Evolutionary conservation across 2,888 invertebrate species (phyloP).

Genomic region (Plusia festucae): DNA sequence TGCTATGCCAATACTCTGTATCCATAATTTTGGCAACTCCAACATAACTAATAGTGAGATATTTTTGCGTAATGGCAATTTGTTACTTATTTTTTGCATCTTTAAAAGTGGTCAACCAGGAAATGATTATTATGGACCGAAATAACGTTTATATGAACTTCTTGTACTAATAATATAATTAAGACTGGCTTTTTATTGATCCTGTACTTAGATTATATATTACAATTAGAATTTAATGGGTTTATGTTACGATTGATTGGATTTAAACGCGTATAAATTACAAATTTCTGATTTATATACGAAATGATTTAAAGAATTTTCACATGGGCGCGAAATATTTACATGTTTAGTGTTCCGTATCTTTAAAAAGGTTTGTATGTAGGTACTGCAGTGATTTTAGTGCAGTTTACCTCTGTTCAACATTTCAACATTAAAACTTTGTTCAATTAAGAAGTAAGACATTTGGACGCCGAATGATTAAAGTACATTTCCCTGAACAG

Average conservation of each 20-base stretch:
- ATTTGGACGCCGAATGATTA: too few species aligned
- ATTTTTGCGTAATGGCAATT: slow-evolving; percentile 45
- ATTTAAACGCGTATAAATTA: slow-evolving; percentile 3
- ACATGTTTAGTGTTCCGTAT: background rate
- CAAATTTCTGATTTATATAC: background rate
- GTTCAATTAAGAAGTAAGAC: too few species aligned
- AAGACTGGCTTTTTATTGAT: slow-evolving; percentile 21
- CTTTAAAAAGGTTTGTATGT: too few species aligned
- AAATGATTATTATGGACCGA: slow-evolving; percentile 34
- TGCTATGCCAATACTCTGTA: background rate
- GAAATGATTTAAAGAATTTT: background rate
- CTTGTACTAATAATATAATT: slow-evolving; percentile 32
- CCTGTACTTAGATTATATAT: slow-evolving; percentile 5
- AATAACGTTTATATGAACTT: slow-evolving; percentile 39
- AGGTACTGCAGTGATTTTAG: too few species aligned
- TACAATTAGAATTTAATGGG: slow-evolving; percentile 21
- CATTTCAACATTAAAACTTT: too few species aligned
- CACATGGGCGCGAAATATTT: background rate
- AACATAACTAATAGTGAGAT: slow-evolving; percentile 29
- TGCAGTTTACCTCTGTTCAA: too few species aligned
- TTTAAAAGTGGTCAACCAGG: slow-evolving; percentile 54
- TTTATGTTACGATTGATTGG: slow-evolving; percentile 28
- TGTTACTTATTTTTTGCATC: slow-evolving; percentile 39
- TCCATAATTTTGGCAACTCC: background rate
- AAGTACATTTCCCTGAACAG: too few species aligned